Conservation (phyloP, 64 coral and sea anemone genomes). For the Actinia tenebrosa region DNA sequence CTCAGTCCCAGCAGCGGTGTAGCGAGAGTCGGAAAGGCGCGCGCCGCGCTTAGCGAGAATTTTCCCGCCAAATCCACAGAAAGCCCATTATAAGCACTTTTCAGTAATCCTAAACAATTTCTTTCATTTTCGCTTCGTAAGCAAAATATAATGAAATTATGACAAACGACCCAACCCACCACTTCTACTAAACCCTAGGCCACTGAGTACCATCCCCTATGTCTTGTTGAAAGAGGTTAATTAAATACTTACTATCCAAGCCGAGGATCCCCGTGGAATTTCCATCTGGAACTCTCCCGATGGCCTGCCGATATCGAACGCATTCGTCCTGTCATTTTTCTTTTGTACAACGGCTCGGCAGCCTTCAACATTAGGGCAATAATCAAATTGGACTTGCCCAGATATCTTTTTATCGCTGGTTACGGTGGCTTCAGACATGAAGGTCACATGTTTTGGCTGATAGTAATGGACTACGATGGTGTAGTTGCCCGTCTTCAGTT, state of each 20-base stretch:
- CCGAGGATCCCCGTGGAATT: conserved; percentile 57
- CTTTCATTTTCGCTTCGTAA: no score
- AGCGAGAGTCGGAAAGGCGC: no score
- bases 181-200: no score
- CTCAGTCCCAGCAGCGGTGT: no score
- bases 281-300: conserved; percentile 47
- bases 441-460: conserved; percentile 71
- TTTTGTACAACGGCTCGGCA: conserved; percentile 62
- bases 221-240: no score
- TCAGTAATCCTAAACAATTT: no score
- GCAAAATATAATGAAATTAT: no score
- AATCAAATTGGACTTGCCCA: conserved; percentile 62
- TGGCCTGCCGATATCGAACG: conserved; percentile 66
- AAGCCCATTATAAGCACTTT: no score
- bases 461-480: conserved; percentile 89
- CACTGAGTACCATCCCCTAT: no score
- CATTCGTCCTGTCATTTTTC: conserved; percentile 14
- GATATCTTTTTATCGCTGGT: conserved; percentile 52
- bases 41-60: no score
- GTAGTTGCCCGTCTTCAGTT: conserved; percentile 60
- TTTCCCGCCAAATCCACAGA: no score
- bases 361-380: conserved; percentile 85
- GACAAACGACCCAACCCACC: no score
- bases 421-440: conserved; percentile 47
- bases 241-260: conserved; percentile 89